Base-by-base conservation (phyloP, 2,888 invertebrate species). In the Argyresthia albistria region DNA sequence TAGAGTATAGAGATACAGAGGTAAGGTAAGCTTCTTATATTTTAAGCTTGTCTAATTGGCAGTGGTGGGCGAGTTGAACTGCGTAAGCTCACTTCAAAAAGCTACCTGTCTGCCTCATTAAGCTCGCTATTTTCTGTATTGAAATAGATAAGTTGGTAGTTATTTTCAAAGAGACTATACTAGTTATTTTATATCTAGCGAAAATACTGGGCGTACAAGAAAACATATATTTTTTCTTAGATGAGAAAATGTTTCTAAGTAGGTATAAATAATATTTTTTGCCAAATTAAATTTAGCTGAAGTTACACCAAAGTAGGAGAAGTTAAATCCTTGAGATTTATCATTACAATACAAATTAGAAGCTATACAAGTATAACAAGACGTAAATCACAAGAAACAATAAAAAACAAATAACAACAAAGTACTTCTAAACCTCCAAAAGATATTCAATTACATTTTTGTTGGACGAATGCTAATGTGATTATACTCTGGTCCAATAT, bases 21-120 rank as follows among this genome's bases (percentile, higher is more conserved):
- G 47, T n/a, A 35, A 11, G 14, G 47, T n/a, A 76, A 76, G 71
- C 74, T 65, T 67, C 76, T 75, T 74, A 71, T 53, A 59, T 57
- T 57, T 59, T 73, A 76, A 78, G 73, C 72, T 63, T 59, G 56
- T 69, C 67, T 50, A 52, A 51, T 54, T 12, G 39, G 39, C 36
- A 25, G 43, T 3, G 12, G 39, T 49, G 37, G 49, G 35, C 47
- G n/a, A 11, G 25, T n/a, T 4, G 35, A 42, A 35, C 15, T 15
- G 35, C 35, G 14, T 49, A 45, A 46, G 16, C 35, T 16, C 47
- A 46, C 46, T 39, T 52, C 47, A 42, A 52, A 52, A 11, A 16
- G 25, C 11, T 42, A 39, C 16, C 46, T 51, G 51, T 42, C 25
- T 35, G 43, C 45, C 37, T 45, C 51, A 66, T 66, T 66, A 66